Percentiles rank a stretch among this genome's conserved stretches.
These are phyloP conservation scores for Alouatta palliata DNA, from an alignment of 2,113 vertebrate species.

Conservation along the genomic window DNA sequence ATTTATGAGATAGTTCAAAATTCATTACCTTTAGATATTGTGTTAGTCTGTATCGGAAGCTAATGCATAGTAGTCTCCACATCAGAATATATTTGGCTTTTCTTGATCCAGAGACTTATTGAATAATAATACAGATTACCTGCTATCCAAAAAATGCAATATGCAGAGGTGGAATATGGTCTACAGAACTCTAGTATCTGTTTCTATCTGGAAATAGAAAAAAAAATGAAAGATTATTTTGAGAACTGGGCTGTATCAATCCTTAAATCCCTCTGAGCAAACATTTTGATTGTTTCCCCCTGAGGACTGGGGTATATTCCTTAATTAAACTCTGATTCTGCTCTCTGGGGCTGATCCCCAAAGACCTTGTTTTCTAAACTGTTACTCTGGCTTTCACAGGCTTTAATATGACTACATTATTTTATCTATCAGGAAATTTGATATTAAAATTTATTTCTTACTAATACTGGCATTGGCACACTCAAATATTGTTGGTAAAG, in stretches of 20 bases:
- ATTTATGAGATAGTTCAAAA: neutral
- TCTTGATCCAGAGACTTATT: neutral
- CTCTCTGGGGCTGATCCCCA: no score
- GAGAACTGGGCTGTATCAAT: neutral
- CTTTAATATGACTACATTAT: neutral
- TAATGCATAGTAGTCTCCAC: neutral
- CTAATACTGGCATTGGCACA: neutral
- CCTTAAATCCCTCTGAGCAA: neutral
- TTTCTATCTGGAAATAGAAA: neutral
- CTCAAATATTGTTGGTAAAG: neutral
- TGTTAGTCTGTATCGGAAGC: neutral
- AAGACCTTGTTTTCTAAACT: neutral
- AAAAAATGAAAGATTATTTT: neutral
- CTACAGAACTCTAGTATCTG: neutral
- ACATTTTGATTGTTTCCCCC: neutral
- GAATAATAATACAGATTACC: neutral
- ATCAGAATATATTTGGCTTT: neutral
- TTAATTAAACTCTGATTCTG: no score
- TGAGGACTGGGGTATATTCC: neutral
- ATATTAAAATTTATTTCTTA: neutral
- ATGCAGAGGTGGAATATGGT: neutral
- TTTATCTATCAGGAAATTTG: neutral
- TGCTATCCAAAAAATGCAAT: neutral
- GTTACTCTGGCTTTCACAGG: neutral
- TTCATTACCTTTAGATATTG: neutral